These are phyloP conservation scores for Anthonomus grandis DNA, from an alignment of 1,140 invertebrate species.

Conservation along the genomic window DNA sequence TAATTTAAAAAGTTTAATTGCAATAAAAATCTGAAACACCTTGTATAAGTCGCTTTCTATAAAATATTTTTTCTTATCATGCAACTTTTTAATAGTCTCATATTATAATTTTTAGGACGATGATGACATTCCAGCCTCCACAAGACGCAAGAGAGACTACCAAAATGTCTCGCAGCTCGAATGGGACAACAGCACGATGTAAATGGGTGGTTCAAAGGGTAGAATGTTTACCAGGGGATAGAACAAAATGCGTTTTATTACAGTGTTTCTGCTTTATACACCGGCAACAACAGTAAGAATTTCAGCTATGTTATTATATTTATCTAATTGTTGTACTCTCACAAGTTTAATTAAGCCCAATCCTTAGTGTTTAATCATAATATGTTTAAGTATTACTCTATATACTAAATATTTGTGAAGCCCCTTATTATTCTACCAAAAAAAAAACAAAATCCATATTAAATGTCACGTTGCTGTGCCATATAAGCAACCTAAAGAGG, in stretches of 20 bases:
- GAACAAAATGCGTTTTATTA: neutral
- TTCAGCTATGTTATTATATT: neutral
- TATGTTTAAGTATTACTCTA: no score
- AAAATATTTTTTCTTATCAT: no score
- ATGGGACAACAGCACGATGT: conserved; percentile 70
- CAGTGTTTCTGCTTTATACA: neutral
- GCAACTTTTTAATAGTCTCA: no score
- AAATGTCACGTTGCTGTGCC: conserved; percentile 9
- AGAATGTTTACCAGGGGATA: conserved; percentile 6
- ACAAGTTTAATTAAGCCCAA: no score
- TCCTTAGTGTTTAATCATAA: no score
- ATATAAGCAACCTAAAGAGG: conserved; percentile 20
- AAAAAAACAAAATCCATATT: conserved; percentile 14
- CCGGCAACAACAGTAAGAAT: neutral
- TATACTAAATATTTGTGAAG: no score
- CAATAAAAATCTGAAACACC: no score
- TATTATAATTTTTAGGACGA: conserved; percentile 55
- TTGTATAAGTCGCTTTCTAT: no score
- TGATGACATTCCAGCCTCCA: conserved; percentile 56
- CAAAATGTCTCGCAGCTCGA: conserved; percentile 66
- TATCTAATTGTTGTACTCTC: no score
- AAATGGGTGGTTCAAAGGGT: conserved; percentile 41
- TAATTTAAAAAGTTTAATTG: no score
- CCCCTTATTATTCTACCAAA: no score
- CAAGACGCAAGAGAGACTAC: conserved; percentile 57